phyloP scores from a whole-genome alignment of 2,888 invertebrate genomes.

The Mayetiola destructor region DNA sequence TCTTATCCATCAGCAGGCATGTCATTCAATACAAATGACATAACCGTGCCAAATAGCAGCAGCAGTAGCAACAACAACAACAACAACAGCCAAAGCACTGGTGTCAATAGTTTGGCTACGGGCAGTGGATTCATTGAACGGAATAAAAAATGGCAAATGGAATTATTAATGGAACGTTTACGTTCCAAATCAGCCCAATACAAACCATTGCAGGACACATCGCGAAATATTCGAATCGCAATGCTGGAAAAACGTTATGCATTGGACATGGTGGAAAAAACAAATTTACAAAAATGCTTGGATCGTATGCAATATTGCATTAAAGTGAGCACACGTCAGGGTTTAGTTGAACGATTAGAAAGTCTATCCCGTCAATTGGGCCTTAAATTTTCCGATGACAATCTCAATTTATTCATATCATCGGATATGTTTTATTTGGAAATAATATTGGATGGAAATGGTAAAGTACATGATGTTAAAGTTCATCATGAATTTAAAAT shows the following conservation, averaged over 20 bases:
- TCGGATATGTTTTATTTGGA: conserved; percentile 95
- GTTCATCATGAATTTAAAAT: conserved; percentile 83
- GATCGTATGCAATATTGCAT: conserved; percentile 88
- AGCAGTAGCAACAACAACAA: not conserved
- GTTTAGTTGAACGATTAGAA: conserved; percentile 82
- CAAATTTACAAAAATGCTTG: conserved; percentile 75
- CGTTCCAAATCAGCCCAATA: conserved; percentile 68
- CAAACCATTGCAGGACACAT: conserved; percentile 69
- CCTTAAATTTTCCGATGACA: conserved; percentile 73
- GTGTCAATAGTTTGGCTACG: not conserved
- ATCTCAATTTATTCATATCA: conserved; percentile 74
- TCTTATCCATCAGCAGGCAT: not conserved
- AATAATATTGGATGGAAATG: conserved; percentile 69
- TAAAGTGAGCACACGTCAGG: conserved; percentile 80
- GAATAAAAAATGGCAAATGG: conserved; percentile 62
- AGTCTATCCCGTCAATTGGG: conserved; percentile 81
- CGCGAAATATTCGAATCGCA: conserved; percentile 76
- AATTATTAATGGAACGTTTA: conserved; percentile 82
- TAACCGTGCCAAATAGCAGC: not conserved
- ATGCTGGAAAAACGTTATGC: conserved; percentile 81
- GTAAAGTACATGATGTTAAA: conserved; percentile 74
- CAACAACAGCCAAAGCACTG: not conserved
- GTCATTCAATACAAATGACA: not conserved
- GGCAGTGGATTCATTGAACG: conserved; percentile 34
- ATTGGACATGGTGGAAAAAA: conserved; percentile 69